Evolutionary conservation across 2,113 vertebrate genomes (phyloP), one percentile per base, ranked within the genome.

Genomic region (Blennius ocellaris): DNA sequence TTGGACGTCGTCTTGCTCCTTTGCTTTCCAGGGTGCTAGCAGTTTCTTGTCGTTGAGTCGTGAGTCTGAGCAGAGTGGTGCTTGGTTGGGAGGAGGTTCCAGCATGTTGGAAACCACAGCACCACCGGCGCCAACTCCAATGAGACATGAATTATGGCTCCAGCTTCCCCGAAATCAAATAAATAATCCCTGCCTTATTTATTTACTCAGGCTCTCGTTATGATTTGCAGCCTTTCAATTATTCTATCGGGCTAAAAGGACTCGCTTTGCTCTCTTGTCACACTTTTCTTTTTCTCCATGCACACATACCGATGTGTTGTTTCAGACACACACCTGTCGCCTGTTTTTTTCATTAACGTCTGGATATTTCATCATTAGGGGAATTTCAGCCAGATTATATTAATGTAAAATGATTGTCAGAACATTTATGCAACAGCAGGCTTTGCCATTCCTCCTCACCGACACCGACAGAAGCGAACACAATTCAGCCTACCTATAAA

Each of bases 131-230:
- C 82, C 85, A 82, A 81, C 70, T 78, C 71, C 79, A 83, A 79
- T 62, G 73, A 87, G 76, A 87, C 81, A 57, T 84, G 86, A 91
- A 61, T 88, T 84, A 88, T 59, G 67, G 73, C 78, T 70, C 52
- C 51, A 15, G 56, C 63, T 82, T 87, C 82, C 83, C 85, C 64
- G 75, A 82, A 90, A 89, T 84, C 81, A 86, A 90, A 89, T 84
- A 89, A 91, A 81, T 82, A 69, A 84, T 71, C 58, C 74, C 55
- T 54, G 49, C 16, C 39, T 80, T 76, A 82, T 87, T 90, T 89
- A 89, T 90, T 85, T 86, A 81, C 75, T 79, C 38, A 65, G 60
- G 50, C 66, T 81, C 70, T 81, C 47, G 36, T 71, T 48, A 57
- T 75, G 83, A 91, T 87, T 85, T 84, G 73, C 61, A 81, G 76